phyloP scores from a whole-genome alignment of 2,888 invertebrate genomes.

The Neoitamus cyanurus region DNA sequence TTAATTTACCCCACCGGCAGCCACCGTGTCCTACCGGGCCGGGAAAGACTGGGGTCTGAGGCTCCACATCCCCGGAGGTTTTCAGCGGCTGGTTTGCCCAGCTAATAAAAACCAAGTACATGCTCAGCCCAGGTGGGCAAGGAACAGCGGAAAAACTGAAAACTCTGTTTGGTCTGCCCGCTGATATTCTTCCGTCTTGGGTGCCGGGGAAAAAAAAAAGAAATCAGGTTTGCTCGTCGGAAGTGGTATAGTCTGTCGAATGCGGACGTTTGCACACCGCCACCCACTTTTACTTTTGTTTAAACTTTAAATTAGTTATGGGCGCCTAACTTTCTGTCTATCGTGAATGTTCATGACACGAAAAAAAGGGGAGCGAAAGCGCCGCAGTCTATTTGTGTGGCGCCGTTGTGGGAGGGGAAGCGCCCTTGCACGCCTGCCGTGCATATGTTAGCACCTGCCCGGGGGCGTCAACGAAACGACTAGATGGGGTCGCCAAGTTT shows the following conservation, averaged over 20 bases:
- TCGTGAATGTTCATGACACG: neutral
- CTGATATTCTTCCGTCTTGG: neutral
- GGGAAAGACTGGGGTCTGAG: too few relatives aligned
- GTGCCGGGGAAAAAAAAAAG: neutral
- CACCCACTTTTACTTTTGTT: slow-evolving; percentile 10
- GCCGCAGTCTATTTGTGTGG: slow-evolving; percentile 26
- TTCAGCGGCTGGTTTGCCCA: neutral
- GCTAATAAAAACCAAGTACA: slow-evolving; percentile 11
- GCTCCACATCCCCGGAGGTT: neutral
- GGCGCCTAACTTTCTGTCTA: slow-evolving; percentile 4
- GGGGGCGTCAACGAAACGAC: neutral
- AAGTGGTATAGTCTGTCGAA: neutral
- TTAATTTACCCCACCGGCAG: neutral
- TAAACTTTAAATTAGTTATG: slow-evolving; percentile 35
- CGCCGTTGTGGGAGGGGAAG: neutral
- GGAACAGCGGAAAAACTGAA: neutral
- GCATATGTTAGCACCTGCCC: slow-evolving; percentile 29
- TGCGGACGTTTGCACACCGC: neutral
- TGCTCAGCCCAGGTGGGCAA: neutral
- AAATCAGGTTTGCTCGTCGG: neutral
- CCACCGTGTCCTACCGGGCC: neutral
- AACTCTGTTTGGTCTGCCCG: neutral
- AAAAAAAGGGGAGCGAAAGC: neutral
- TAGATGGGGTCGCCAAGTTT: slow-evolving; percentile 12
- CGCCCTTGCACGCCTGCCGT: neutral